phyloP scores from a whole-genome alignment of 2,888 invertebrate species.

The Cephalotes varians region DNA sequence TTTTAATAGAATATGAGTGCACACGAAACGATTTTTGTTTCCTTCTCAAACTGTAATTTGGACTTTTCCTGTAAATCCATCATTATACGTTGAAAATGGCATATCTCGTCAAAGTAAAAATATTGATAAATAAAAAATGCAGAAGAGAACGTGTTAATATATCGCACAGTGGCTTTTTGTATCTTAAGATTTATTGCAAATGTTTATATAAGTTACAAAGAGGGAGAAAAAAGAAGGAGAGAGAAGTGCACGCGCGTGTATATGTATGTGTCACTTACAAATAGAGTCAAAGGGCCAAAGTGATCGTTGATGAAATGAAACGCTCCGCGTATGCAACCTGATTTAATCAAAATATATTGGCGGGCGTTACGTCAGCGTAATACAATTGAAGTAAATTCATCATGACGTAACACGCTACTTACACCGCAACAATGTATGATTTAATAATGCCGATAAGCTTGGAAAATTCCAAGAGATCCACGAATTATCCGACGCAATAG shows the following conservation, averaged over 20 bases:
- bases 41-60: slow-evolving; percentile 4
- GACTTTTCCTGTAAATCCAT: not conserved
- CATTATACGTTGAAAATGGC: not conserved
- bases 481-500: slow-evolving; percentile 18
- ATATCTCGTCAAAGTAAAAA: not conserved
- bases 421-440: slow-evolving; percentile 40
- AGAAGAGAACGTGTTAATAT: not conserved
- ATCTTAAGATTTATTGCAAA: not conserved
- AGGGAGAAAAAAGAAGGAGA: too few relatives aligned
- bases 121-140: not conserved
- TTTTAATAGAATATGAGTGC: slow-evolving; percentile 32
- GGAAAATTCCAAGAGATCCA: slow-evolving; percentile 39
- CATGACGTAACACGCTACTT: slow-evolving; percentile 41
- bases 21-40: slow-evolving; percentile 20
- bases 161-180: not conserved
- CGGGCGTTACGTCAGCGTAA: slow-evolving; percentile 40
- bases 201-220: slow-evolving; percentile 10
- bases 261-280: not conserved
- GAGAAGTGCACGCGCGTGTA: too few relatives aligned
- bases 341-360: slow-evolving; percentile 51
- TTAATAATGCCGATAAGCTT: slow-evolving; percentile 37
- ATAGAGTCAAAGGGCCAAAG: slow-evolving; percentile 9
- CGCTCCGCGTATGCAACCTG: slow-evolving; percentile 34
- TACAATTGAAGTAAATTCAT: slow-evolving; percentile 45
- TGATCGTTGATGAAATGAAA: slow-evolving; percentile 21